Evolutionary conservation across 2,888 invertebrate species (phyloP).

Genomic region (Ochropleura leucogaster): DNA sequence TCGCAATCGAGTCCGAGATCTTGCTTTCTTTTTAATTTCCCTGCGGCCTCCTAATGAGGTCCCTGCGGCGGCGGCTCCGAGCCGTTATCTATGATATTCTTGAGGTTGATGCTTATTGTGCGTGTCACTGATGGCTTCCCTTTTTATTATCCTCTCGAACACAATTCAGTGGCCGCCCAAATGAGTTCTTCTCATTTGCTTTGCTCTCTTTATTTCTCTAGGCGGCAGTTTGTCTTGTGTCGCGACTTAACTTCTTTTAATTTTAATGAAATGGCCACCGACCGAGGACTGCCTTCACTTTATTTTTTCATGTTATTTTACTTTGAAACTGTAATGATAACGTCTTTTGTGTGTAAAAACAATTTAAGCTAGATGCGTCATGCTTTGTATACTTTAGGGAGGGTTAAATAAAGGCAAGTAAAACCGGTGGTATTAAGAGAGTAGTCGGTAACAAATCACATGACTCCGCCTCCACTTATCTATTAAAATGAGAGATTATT

Average conservation of each 20-base stretch:
- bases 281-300: constrained; percentile 70
- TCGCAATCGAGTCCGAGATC: constrained; percentile 90
- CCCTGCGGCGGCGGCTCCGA: constrained; percentile 84
- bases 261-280: constrained; percentile 82
- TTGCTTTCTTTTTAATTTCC: constrained; percentile 91
- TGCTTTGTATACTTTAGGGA: constrained; percentile 51
- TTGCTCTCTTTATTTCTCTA: constrained; percentile 90
- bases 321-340: constrained; percentile 63
- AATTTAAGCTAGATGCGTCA: constrained; percentile 51
- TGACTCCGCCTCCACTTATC: constrained; percentile 89
- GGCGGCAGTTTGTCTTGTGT: constrained; percentile 89
- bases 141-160: constrained; percentile 91
- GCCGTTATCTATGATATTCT: constrained; percentile 91
- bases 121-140: constrained; percentile 91
- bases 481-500: constrained; percentile 90
- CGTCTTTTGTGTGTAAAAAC: constrained; percentile 53
- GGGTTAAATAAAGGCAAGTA: constrained; percentile 63
- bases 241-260: constrained; percentile 87
- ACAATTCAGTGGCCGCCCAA: constrained; percentile 89
- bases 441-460: constrained; percentile 82
- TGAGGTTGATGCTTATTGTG: constrained; percentile 91
- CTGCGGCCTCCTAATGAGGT: constrained; percentile 90
- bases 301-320: constrained; percentile 76
- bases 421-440: constrained; percentile 67
- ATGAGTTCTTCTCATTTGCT: constrained; percentile 90